Percentiles rank a stretch among this genome's conserved stretches.
These are phyloP conservation scores for Steatocranus sp. DNA, from an alignment of 2,797 vertebrate species.

Conservation along the genomic window DNA sequence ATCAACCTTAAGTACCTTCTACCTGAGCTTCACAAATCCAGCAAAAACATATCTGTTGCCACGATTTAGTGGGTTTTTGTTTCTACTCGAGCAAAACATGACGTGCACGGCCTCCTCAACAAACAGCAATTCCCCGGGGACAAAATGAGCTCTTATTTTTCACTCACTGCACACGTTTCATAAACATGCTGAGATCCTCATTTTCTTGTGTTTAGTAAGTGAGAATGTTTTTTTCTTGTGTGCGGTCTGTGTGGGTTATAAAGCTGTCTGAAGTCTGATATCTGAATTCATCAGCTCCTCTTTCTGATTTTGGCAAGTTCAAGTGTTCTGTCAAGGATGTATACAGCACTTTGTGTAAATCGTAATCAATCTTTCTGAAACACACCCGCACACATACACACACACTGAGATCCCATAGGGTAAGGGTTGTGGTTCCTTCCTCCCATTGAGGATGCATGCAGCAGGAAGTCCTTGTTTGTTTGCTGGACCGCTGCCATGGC, in stretches of 20 bases:
- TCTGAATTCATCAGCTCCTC: not conserved
- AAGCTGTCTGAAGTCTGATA: not conserved
- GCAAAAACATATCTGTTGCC: not conserved
- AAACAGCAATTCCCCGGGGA: not conserved
- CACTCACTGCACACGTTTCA: not conserved
- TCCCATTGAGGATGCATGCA: constrained; percentile 54
- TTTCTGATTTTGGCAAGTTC: not conserved
- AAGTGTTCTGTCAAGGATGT: not conserved
- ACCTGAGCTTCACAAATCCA: not conserved
- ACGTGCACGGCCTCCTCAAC: not conserved
- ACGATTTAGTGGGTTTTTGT: not conserved
- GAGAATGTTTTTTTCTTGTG: not conserved
- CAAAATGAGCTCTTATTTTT: not conserved
- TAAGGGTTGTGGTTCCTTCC: constrained; percentile 53
- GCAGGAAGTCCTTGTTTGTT: constrained; percentile 72
- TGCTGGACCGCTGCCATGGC: constrained; percentile 50
- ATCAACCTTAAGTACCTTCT: not conserved
- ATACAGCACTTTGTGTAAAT: not conserved
- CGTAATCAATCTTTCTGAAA: not conserved
- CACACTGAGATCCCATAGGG: constrained; percentile 2
- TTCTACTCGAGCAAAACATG: not conserved
- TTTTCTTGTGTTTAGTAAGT: not conserved
- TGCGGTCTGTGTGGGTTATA: not conserved
- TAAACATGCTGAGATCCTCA: not conserved
- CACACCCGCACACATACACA: not conserved